Percentiles rank a stretch among this genome's conserved stretches.
phyloP scores from a whole-genome alignment of 2,113 vertebrate genomes.

The Pelodiscus sinensis region DNA sequence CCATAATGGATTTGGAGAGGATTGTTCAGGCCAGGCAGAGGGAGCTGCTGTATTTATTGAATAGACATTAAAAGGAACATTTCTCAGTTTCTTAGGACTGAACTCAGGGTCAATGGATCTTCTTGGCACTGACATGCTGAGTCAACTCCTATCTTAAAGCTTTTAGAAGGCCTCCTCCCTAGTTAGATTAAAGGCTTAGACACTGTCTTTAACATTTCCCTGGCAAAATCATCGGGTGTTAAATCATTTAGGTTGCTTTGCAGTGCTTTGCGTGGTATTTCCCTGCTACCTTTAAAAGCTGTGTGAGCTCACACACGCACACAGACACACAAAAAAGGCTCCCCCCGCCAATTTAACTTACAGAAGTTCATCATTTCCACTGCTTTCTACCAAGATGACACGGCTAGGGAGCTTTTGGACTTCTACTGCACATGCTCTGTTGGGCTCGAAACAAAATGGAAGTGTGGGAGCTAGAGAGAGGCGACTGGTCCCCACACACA shows the following conservation, averaged over 20 bases:
- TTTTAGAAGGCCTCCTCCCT: conserved; percentile 79
- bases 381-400: background rate
- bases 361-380: conserved; percentile 34
- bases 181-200: conserved; percentile 87
- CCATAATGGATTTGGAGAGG: conserved; percentile 93
- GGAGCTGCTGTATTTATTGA: conserved; percentile 94
- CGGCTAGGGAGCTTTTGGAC: background rate
- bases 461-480: background rate
- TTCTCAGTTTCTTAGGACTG: conserved; percentile 91
- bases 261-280: conserved; percentile 60
- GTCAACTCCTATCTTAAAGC: conserved; percentile 87
- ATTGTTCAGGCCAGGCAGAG: conserved; percentile 89
- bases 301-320: background rate
- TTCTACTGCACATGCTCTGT: rapidly evolving
- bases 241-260: conserved; percentile 82
- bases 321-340: background rate
- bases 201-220: conserved; percentile 82
- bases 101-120: conserved; percentile 94
- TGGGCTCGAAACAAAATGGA: background rate
- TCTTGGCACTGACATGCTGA: conserved; percentile 89
- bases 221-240: conserved; percentile 77
- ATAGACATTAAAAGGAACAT: conserved; percentile 95
- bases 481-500: background rate
- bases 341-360: background rate
- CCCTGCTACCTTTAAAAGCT: conserved; percentile 51